Evolutionary conservation across 2,797 vertebrate species (phyloP).

Genomic region (Cercopithecus mitis): DNA sequence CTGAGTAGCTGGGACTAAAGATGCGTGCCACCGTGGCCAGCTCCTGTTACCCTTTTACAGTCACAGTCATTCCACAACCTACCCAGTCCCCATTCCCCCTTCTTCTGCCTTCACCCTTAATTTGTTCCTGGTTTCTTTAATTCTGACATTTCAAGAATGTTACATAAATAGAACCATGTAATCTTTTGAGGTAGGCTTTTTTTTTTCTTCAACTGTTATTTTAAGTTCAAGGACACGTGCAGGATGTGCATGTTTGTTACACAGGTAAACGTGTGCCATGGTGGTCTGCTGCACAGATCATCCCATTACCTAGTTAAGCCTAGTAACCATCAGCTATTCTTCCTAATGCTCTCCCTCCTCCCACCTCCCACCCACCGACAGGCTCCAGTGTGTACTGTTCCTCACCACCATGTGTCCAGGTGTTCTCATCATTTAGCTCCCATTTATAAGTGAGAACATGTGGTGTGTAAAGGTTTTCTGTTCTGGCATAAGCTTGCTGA

Average conservation of each 20-base stretch:
- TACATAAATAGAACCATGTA: background rate
- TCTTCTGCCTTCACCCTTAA: background rate
- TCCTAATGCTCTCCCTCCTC: background rate
- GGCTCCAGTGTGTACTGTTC: background rate
- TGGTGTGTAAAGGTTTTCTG: background rate
- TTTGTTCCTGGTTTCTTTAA: background rate
- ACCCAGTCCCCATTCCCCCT: no score
- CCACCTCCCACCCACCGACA: background rate
- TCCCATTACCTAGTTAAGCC: background rate
- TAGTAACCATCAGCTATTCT: background rate
- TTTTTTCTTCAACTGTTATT: background rate
- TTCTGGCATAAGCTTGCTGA: background rate
- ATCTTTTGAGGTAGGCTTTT: background rate
- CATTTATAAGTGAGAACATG: background rate
- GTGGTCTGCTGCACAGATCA: background rate
- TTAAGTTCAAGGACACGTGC: background rate
- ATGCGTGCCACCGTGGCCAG: rapidly evolving
- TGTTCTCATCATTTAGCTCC: background rate
- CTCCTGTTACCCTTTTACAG: background rate
- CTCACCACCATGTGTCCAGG: no score
- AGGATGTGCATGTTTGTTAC: background rate
- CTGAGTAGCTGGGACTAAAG: background rate
- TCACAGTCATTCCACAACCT: background rate
- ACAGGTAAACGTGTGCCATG: background rate
- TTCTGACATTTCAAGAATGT: background rate